These are phyloP conservation scores for Cochlearius cochlearius DNA, from an alignment of 2,113 vertebrate species.

Conservation along the genomic window DNA sequence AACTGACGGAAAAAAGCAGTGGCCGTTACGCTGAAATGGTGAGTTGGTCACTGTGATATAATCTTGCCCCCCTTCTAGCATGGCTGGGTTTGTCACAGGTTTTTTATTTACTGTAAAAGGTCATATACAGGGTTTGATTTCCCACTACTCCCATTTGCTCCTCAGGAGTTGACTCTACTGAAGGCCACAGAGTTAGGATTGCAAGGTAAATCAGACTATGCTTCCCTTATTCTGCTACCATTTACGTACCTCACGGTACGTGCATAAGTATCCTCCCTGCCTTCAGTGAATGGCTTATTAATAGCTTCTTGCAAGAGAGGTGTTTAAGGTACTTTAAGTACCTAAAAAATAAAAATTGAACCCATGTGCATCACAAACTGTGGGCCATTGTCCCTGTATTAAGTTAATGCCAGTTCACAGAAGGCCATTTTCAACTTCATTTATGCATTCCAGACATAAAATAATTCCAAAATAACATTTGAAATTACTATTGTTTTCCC, in stretches of 20 bases:
- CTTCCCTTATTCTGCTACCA: neutral
- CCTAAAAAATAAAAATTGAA: neutral
- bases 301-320: neutral
- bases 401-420: neutral
- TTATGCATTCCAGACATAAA: neutral
- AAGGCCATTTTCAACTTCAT: neutral
- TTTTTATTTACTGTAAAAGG: neutral
- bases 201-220: neutral
- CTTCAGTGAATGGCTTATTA: neutral
- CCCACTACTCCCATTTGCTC: neutral
- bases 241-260: neutral
- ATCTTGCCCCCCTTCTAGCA: neutral
- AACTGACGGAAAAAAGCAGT: neutral
- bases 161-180: neutral
- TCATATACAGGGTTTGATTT: neutral
- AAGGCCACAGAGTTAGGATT: neutral
- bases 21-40: neutral
- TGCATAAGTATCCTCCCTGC: neutral
- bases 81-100: neutral
- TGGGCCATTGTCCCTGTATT: neutral
- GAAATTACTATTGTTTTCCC: neutral
- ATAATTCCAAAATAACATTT: neutral
- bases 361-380: accelerated
- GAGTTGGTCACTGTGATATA: neutral
- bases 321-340: neutral